A percentile compares a stretch with the other conserved stretches of the same genome.
These are phyloP conservation scores for Pao palembangensis DNA, from an alignment of 2,113 vertebrate species.

Conservation along the genomic window DNA sequence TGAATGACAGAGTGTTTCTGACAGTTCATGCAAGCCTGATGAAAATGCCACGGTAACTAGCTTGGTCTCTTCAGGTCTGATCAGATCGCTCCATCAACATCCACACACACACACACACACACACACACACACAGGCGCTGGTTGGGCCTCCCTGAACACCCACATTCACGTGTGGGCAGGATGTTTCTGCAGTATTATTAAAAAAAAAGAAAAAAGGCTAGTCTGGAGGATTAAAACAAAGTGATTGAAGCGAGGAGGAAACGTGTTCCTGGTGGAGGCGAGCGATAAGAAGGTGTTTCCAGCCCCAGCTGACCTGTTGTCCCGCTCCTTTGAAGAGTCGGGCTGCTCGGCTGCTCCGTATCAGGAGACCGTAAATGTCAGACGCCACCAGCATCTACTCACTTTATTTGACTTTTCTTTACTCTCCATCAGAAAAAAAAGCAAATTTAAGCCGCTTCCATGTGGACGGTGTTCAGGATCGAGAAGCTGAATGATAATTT, in stretches of 20 bases:
- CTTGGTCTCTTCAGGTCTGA: slow-evolving; percentile 13
- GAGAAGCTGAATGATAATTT: no score
- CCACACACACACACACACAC: slow-evolving; percentile 11
- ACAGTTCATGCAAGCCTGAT: slow-evolving; percentile 29
- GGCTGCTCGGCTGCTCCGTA: slow-evolving; percentile 30
- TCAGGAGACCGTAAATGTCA: slow-evolving; percentile 53
- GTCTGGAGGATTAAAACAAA: slow-evolving; percentile 27
- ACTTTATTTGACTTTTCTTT: slow-evolving; percentile 12
- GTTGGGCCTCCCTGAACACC: slow-evolving; percentile 5
- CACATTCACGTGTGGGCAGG: slow-evolving; percentile 25
- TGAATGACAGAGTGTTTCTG: slow-evolving; percentile 27
- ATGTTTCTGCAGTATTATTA: slow-evolving; percentile 38
- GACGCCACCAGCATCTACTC: slow-evolving; percentile 27
- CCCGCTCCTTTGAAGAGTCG: slow-evolving; percentile 50
- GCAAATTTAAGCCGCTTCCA: background rate
- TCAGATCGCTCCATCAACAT: slow-evolving; percentile 28
- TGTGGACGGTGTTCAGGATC: background rate
- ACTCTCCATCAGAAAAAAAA: slow-evolving; percentile 7
- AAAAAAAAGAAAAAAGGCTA: background rate
- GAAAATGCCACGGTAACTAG: slow-evolving; percentile 9
- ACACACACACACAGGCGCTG: background rate
- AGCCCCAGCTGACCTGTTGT: slow-evolving; percentile 37
- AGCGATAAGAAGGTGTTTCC: slow-evolving; percentile 56
- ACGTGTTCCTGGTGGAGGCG: slow-evolving; percentile 31
- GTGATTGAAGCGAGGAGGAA: slow-evolving; percentile 28